These are phyloP conservation scores for Cosmia pyralina DNA, from an alignment of 2,888 invertebrate genomes.

Conservation along the genomic window DNA sequence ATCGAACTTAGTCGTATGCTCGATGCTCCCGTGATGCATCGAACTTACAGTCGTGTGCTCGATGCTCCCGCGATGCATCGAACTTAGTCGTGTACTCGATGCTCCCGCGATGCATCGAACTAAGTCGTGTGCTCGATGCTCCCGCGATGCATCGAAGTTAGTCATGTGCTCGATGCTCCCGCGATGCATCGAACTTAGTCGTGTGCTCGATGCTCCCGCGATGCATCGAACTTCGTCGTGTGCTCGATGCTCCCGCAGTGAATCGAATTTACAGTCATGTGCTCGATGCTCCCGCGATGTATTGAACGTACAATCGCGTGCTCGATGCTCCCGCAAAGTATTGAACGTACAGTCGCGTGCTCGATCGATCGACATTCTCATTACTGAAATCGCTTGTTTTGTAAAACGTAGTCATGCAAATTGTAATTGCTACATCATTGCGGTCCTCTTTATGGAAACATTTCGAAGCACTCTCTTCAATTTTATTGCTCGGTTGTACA, in stretches of 20 bases:
- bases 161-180: no score
- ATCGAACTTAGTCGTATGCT: no score
- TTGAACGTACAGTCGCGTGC: not conserved
- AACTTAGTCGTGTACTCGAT: not conserved
- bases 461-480: conserved; percentile 18
- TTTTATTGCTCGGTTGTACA: conserved; percentile 2
- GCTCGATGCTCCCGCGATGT: no score
- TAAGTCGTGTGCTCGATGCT: no score
- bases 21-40: no score
- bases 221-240: no score
- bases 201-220: not conserved
- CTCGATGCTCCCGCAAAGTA: not conserved
- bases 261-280: no score
- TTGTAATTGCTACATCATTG: not conserved
- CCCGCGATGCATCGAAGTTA: no score
- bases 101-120: no score
- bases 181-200: not conserved
- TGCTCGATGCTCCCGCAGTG: no score
- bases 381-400: conserved; percentile 4
- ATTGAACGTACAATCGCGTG: not conserved
- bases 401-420: not conserved
- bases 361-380: not conserved
- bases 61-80: not conserved
- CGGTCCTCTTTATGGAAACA: conserved; percentile 1
- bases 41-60: no score